Evolutionary conservation across 2,888 invertebrate genomes (phyloP).

Genomic region (Antheraea yamamai): DNA sequence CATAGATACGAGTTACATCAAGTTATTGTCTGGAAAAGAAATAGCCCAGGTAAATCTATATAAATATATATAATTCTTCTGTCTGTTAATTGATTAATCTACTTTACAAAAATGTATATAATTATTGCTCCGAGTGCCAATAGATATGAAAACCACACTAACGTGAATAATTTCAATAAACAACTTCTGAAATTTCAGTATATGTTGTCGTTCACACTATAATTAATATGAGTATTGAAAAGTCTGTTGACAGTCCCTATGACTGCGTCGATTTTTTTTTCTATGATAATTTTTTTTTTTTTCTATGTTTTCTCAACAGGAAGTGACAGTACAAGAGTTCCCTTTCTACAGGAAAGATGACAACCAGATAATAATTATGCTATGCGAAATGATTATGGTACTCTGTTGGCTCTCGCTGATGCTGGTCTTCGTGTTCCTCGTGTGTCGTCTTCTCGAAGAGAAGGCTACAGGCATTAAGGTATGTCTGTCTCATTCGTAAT

Average conservation of each 20-base stretch:
- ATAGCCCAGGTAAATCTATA: slow-evolving; percentile 43
- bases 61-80: too few relatives aligned
- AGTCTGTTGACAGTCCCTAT: too few relatives aligned
- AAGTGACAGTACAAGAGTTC: slow-evolving; percentile 76
- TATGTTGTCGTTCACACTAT: too few relatives aligned
- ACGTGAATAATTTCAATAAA: too few relatives aligned
- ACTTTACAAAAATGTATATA: too few relatives aligned
- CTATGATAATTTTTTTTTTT: too few relatives aligned
- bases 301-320: slow-evolving; percentile 40
- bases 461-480: slow-evolving; percentile 68
- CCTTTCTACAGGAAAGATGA: slow-evolving; percentile 59
- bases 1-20: slow-evolving; percentile 81
- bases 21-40: slow-evolving; percentile 43
- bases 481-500: slow-evolving; percentile 63
- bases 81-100: too few relatives aligned
- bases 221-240: too few relatives aligned
- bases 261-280: too few relatives aligned
- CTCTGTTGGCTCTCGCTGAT: slow-evolving; percentile 24
- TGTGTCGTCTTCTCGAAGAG: slow-evolving; percentile 48
- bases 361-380: neutral
- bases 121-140: too few relatives aligned
- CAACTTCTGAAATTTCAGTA: too few relatives aligned
- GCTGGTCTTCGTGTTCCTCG: slow-evolving; percentile 63
- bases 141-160: too few relatives aligned
- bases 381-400: slow-evolving; percentile 27